Evolutionary conservation across 2,113 vertebrate species (phyloP).

Genomic region (Atherinomorus stipes): DNA sequence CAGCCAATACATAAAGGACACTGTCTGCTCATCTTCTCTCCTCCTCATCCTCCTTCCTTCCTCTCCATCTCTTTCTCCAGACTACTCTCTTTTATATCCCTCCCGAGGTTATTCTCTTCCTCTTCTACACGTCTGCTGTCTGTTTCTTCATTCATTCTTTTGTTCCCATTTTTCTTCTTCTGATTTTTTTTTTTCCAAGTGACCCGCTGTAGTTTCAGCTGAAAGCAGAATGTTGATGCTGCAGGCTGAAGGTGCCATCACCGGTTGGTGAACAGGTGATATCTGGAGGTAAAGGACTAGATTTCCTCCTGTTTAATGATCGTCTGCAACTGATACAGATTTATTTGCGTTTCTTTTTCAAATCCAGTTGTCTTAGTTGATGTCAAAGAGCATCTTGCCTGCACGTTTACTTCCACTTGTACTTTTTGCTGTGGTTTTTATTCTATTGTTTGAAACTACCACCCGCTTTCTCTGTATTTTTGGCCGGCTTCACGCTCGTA

Average conservation of each 20-base stretch:
- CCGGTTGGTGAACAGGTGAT: slow-evolving; percentile 43
- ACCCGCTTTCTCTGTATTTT: not conserved
- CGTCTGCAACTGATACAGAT: too few species aligned
- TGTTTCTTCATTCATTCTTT: slow-evolving; percentile 76
- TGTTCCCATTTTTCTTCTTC: slow-evolving; percentile 54
- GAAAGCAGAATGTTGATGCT: slow-evolving; percentile 25
- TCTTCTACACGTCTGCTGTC: slow-evolving; percentile 79
- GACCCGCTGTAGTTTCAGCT: slow-evolving; percentile 26
- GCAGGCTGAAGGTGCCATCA: slow-evolving; percentile 42
- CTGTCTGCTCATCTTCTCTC: slow-evolving; percentile 77
- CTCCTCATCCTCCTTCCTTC: slow-evolving; percentile 73
- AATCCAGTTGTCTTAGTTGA: not conserved
- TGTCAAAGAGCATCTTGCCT: not conserved
- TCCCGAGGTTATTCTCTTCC: slow-evolving; percentile 76
- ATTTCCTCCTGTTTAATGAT: not conserved
- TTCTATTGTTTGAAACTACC: not conserved
- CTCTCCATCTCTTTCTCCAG: slow-evolving; percentile 68
- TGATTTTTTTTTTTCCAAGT: slow-evolving; percentile 45
- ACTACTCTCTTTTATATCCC: slow-evolving; percentile 76
- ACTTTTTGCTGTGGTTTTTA: not conserved
- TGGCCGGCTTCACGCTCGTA: not conserved
- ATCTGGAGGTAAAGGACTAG: not conserved
- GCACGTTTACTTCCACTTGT: not conserved
- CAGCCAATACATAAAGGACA: slow-evolving; percentile 77
- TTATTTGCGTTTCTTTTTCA: not conserved